Evolutionary conservation across 2,888 invertebrate species (phyloP), one percentile per base, ranked within the genome.

Genomic region (Lycocerus yunnanus): DNA sequence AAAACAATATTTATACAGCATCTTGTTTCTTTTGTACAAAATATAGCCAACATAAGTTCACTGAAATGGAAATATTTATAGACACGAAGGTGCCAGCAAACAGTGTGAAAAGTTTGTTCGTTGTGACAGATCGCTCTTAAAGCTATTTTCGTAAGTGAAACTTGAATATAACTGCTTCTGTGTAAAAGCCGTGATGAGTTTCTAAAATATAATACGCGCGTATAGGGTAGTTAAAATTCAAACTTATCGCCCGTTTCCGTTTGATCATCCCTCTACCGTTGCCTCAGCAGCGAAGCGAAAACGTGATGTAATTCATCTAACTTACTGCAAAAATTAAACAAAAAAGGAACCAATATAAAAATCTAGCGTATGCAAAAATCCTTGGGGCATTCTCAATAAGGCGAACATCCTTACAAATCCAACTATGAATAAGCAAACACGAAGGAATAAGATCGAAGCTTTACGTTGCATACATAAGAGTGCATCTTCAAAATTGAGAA

Each of bases 1-100:
- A 71, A 61, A 71, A 75, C 43, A 74, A 74, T 74, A 74, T 74
- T 74, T 74, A 71, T 74, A 71, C 69, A 68, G 66, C 68, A 21
- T 71, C 69, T 71, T 68, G 58, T 74, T 71, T 66, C 68, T 73
- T 75, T 72, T 69, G 61, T 58, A 58, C 72, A 20, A 75, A 75
- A 69, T 72, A 69, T 75, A 72, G 72, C 67, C 72, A 72, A 72
- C 75, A 75, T 72, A 75, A 75, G 75, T 75, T 75, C 72, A 72
- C 72, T 72, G 75, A 72, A 72, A 75, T 75, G 75, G 75, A 75
- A 75, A 75, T 75, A 75, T 75, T 75, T 75, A 75, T 75, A 75
- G 75, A 75, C 75, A 75, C 69, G 59, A 72, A 75, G 75, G 75
- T 75, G 75, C 75, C 75, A 75, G 75, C 75, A 72, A 75, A 75